These are phyloP conservation scores for Styela plicata DNA, from an alignment of 23 tunicate genomes.

Conservation along the genomic window DNA sequence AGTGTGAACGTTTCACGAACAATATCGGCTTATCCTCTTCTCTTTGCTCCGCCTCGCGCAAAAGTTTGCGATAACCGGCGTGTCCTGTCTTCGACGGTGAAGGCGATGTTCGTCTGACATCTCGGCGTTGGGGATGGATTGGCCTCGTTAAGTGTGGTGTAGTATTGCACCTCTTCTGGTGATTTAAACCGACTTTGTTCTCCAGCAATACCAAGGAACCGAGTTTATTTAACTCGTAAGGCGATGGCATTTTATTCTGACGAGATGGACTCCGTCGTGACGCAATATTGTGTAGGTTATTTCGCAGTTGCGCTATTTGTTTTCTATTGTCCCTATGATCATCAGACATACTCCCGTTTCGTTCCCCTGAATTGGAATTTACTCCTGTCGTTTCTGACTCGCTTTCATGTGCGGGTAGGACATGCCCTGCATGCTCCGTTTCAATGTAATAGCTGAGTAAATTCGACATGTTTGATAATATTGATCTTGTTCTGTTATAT, in stretches of 20 bases:
- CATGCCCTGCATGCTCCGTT: background rate
- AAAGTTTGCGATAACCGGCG: background rate
- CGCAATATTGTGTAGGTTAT: background rate
- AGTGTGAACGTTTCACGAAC: conserved; percentile 23
- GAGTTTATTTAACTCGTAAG: background rate
- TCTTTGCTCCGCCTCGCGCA: conserved; percentile 9
- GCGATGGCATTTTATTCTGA: conserved; percentile 9
- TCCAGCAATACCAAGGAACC: conserved; percentile 22
- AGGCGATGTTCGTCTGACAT: background rate
- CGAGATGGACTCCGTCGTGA: conserved; percentile 13
- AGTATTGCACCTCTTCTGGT: background rate
- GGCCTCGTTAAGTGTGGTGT: background rate
- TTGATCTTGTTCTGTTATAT: conserved; percentile 5
- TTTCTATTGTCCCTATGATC: too few species aligned
- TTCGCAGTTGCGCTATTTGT: conserved; percentile 3
- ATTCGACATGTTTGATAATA: conserved; percentile 22
- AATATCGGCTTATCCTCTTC: conserved; percentile 14
- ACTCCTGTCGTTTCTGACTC: background rate
- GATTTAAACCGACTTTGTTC: background rate
- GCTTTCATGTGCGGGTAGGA: background rate
- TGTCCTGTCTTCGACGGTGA: conserved; percentile 10
- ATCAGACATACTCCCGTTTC: background rate
- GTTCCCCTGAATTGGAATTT: background rate
- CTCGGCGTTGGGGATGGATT: background rate
- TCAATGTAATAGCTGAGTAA: conserved; percentile 13